Conservation (phyloP, 2,888 invertebrate genomes). For the Mamestra brassicae region DNA sequence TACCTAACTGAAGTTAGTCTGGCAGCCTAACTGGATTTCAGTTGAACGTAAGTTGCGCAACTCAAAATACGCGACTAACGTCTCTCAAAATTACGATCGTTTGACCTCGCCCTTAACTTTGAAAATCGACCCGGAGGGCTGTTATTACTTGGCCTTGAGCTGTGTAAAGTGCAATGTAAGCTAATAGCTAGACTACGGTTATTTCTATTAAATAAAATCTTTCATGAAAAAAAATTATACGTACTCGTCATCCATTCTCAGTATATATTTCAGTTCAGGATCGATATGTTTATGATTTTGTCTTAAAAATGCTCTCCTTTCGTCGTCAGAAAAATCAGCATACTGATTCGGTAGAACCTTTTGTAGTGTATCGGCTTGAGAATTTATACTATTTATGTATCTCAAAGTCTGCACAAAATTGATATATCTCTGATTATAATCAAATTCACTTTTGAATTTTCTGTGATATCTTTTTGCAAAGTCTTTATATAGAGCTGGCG, state of each 20-base stretch:
- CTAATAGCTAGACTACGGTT: too few species aligned
- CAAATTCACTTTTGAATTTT: slow-evolving; percentile 67
- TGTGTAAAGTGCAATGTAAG: too few species aligned
- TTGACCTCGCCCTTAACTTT: too few species aligned
- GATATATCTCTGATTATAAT: slow-evolving; percentile 73
- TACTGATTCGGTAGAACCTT: slow-evolving; percentile 74
- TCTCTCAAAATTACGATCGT: too few species aligned
- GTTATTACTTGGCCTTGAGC: too few species aligned
- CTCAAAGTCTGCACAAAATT: slow-evolving; percentile 77
- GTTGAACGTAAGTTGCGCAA: too few species aligned
- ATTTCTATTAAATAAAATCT: not conserved
- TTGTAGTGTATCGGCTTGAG: slow-evolving; percentile 62
- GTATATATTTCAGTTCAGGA: slow-evolving; percentile 64
- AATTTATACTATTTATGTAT: slow-evolving; percentile 76
- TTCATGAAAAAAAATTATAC: not conserved
- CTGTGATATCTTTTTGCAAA: slow-evolving; percentile 70
- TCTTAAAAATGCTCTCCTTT: slow-evolving; percentile 51
- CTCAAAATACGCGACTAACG: too few species aligned
- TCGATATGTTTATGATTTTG: slow-evolving; percentile 65
- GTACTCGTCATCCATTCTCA: slow-evolving; percentile 31
- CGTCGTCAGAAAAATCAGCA: slow-evolving; percentile 75
- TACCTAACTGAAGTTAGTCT: too few species aligned
- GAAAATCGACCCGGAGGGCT: too few species aligned
- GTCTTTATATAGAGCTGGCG: slow-evolving; percentile 62
- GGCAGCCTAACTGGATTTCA: too few species aligned